Percentiles rank a stretch among this genome's conserved stretches.
These are phyloP conservation scores for Danio aesculapii DNA, from an alignment of 2,797 vertebrate genomes.

Conservation along the genomic window DNA sequence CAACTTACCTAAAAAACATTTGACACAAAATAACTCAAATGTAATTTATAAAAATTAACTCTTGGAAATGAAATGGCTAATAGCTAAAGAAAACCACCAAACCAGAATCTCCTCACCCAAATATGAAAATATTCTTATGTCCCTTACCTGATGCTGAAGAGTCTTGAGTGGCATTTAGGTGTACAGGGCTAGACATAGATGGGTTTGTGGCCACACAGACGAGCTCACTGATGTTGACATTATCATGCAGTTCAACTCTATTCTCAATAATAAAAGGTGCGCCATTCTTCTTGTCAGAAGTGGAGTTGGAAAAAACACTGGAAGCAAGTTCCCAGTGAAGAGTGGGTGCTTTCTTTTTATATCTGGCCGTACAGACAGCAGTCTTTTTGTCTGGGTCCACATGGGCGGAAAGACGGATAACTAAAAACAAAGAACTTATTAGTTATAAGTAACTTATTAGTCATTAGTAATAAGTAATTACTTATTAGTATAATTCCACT, in stretches of 20 bases:
- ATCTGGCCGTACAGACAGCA: constrained; percentile 71
- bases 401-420: constrained; percentile 55
- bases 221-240: not conserved
- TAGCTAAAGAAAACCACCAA: no score
- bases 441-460: no score
- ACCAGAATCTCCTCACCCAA: not conserved
- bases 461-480: no score
- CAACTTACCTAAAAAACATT: no score
- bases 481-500: not conserved
- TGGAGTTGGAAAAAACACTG: not conserved
- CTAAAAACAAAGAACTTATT: not conserved
- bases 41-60: no score
- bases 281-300: fast-evolving
- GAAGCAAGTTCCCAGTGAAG: constrained; percentile 66
- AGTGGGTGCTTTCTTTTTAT: constrained; percentile 67
- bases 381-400: constrained; percentile 22
- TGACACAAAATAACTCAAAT: no score
- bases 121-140: not conserved
- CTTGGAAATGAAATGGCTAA: no score
- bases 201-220: constrained; percentile 35
- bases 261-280: not conserved
- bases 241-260: constrained; percentile 5
- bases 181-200: not conserved
- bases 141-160: not conserved
- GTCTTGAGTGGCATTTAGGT: fast-evolving